These are phyloP conservation scores for Meghimatium bilineatum DNA, from an alignment of 2,888 invertebrate species.

Conservation along the genomic window DNA sequence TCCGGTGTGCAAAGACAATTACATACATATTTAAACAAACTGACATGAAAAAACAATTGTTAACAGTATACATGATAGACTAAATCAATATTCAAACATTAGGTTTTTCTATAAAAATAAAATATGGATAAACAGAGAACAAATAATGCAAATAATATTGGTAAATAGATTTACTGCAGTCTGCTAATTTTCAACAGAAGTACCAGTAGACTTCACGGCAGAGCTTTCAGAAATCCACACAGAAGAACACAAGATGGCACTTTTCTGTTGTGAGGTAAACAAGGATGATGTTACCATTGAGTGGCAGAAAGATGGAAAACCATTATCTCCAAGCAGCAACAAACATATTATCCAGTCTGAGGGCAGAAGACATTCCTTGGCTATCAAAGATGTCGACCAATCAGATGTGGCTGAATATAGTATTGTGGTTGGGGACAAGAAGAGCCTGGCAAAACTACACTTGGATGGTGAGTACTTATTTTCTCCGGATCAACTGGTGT, in stretches of 20 bases:
- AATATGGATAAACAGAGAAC: too few species aligned
- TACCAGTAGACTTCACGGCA: conserved; percentile 69
- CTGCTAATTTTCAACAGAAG: conserved; percentile 58
- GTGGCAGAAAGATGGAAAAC: conserved; percentile 73
- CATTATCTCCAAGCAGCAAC: conserved; percentile 69
- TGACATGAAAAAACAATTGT: too few species aligned
- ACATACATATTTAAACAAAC: too few species aligned
- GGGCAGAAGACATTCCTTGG: conserved; percentile 84
- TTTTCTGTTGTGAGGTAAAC: conserved; percentile 71
- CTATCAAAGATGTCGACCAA: conserved; percentile 87
- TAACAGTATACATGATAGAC: too few species aligned
- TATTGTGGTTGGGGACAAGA: conserved; percentile 84
- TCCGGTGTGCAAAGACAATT: too few species aligned
- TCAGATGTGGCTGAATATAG: conserved; percentile 90
- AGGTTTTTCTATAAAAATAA: too few species aligned
- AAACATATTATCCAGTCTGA: conserved; percentile 65
- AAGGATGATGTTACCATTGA: conserved; percentile 71
- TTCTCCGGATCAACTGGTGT: conserved; percentile 28
- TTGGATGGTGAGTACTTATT: conserved; percentile 82
- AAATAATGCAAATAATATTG: too few species aligned
- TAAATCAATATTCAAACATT: too few species aligned
- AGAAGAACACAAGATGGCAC: conserved; percentile 71
- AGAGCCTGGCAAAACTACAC: conserved; percentile 86
- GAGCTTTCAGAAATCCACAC: conserved; percentile 67
- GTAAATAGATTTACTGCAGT: too few species aligned